Base-by-base conservation (phyloP, 2,797 vertebrate species). In the Pachyuromys duprasi region DNA sequence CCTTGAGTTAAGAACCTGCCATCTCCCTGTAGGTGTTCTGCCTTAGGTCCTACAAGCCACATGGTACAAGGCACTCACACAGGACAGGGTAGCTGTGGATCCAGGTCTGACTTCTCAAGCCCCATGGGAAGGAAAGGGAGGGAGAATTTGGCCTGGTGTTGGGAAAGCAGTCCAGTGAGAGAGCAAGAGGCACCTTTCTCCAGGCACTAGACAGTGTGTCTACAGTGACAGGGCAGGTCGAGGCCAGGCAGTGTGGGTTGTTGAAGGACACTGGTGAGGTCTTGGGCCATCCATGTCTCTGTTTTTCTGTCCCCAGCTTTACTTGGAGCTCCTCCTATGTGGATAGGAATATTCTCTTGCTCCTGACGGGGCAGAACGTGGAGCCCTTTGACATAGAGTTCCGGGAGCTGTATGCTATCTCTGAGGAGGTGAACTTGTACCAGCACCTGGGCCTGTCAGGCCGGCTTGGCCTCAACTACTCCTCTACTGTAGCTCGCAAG, bases 361-460 rank as follows among this genome's bases (percentile, higher is more conserved):
- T 99, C 89, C 98, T 99, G 98, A 99, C 99, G 0, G 99, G 99
- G 18, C 99, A 99, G 97, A 98, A 99, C 0, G 99, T 99, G 14
- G 99, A 99, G 94, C 98, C 99, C 97, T 99, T 99, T 62, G 99
- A 99, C 8, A 78, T 97, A 22, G 99, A 99, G 97, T 99, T 99
- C 98, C 98, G 99, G 6, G 99, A 99, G 97, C 99, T 99, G 22
- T 99, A 99, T 0, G 99, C 99, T 94, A 97, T 99, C 97, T 99
- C 99, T 0, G 99, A 99, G 87, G 99, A 99, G 90, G 96, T 99
- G 86, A 98, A 99, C 98, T 98, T 99, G 70, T 99, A 98, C 97
- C 99, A 98, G 96, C 99, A 99, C 95, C 98, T 99, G 96, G 98
- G 99, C 70, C 92, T 99, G 92, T 97, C 95, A 86, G 96, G 94